Conservation (phyloP, 2,888 invertebrate species). For the Euplagia quadripunctaria region DNA sequence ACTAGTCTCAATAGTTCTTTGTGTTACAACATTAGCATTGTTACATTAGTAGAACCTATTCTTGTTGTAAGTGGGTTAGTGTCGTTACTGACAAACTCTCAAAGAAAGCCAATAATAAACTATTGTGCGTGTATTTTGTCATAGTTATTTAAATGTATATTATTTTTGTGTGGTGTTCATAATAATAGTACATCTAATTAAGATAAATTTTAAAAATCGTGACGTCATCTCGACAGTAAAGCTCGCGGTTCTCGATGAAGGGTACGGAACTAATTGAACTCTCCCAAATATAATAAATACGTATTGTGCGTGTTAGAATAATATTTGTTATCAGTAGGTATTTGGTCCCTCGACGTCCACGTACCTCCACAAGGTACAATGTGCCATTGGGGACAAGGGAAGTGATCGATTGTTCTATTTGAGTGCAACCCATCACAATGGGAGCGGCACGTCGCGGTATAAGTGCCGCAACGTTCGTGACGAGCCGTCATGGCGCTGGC, state of each 20-base stretch:
- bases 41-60: too few species aligned
- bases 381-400: conserved; percentile 7
- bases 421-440: conserved; percentile 15
- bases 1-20: too few species aligned
- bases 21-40: too few species aligned
- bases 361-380: neutral
- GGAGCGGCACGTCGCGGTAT: conserved; percentile 14
- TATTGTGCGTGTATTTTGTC: too few species aligned
- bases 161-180: neutral
- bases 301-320: too few species aligned
- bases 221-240: too few species aligned
- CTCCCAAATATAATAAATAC: neutral
- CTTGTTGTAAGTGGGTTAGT: neutral
- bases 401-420: conserved; percentile 23
- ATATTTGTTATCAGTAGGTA: neutral
- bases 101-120: too few species aligned
- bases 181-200: neutral
- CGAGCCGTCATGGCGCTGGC: conserved; percentile 1
- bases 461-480: neutral
- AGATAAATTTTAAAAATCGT: neutral
- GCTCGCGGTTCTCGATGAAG: neutral
- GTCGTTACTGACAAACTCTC: neutral
- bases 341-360: neutral
- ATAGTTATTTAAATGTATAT: too few species aligned
- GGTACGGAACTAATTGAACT: neutral